phyloP scores from a whole-genome alignment of 2,797 vertebrate genomes.

The Thripadectes ignobilis region DNA sequence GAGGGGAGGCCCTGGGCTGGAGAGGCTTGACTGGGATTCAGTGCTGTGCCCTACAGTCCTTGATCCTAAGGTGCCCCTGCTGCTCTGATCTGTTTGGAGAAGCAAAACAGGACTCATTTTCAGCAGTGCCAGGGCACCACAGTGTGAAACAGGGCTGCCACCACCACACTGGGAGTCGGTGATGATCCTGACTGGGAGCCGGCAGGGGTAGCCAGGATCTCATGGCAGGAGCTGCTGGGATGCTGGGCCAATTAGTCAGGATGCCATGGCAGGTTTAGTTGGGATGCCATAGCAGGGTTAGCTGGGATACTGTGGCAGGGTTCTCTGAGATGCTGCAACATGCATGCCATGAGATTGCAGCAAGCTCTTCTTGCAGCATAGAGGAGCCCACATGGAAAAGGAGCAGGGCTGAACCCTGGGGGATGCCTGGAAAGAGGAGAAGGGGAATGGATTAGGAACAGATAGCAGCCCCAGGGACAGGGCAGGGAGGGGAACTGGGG shows the following conservation, averaged over 20 bases:
- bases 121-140: rapidly evolving
- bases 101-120: background rate
- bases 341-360: rapidly evolving
- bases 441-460: background rate
- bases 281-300: background rate
- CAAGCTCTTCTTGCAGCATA: background rate
- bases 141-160: rapidly evolving
- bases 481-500: rapidly evolving
- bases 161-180: rapidly evolving
- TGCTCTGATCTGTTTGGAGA: background rate
- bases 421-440: background rate
- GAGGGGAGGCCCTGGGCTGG: background rate
- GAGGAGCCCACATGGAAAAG: background rate
- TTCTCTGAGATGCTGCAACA: background rate
- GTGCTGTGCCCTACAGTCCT: background rate
- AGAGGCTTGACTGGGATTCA: rapidly evolving
- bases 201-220: background rate
- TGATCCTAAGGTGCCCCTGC: background rate
- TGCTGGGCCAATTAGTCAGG: background rate
- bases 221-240: background rate
- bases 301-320: background rate
- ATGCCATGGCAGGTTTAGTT: background rate
- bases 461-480: background rate
- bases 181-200: rapidly evolving
- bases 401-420: background rate